Percentiles rank a stretch among this genome's conserved stretches.
Evolutionary conservation across 2,797 vertebrate genomes (phyloP).

Genomic region (Chaetophractus vellerosus): DNA sequence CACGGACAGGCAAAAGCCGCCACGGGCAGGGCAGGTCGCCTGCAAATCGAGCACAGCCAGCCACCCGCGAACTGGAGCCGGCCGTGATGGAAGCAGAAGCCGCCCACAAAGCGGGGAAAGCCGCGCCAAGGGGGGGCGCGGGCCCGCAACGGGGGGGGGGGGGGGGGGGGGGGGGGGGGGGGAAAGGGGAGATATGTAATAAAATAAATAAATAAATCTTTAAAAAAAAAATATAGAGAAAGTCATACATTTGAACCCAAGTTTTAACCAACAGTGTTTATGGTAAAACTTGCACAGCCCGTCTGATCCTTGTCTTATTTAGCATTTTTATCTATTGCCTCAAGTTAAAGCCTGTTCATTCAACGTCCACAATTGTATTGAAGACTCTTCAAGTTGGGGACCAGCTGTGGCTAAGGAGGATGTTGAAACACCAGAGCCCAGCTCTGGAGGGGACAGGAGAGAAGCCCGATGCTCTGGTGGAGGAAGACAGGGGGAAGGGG

Average conservation of each 20-base stretch:
- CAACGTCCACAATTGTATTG: background rate
- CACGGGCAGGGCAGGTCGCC: too few relatives aligned
- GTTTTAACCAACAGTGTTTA: background rate
- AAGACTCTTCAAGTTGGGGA: background rate
- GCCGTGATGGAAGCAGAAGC: too few relatives aligned
- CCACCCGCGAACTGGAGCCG: too few relatives aligned
- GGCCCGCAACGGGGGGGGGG: too few relatives aligned
- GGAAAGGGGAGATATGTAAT: too few relatives aligned
- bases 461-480: background rate
- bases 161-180: too few relatives aligned
- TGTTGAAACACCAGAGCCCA: background rate
- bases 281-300: background rate
- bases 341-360: background rate
- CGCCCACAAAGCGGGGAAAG: too few relatives aligned
- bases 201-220: too few relatives aligned
- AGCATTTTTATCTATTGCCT: background rate
- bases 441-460: background rate
- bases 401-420: background rate
- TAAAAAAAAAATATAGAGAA: too few relatives aligned
- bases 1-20: too few relatives aligned
- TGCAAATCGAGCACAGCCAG: too few relatives aligned
- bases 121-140: too few relatives aligned
- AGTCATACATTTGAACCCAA: background rate
- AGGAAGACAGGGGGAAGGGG: background rate
- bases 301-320: background rate